phyloP scores from a whole-genome alignment of 2,888 invertebrate species.

The Dasysyrphus albostriatus region DNA sequence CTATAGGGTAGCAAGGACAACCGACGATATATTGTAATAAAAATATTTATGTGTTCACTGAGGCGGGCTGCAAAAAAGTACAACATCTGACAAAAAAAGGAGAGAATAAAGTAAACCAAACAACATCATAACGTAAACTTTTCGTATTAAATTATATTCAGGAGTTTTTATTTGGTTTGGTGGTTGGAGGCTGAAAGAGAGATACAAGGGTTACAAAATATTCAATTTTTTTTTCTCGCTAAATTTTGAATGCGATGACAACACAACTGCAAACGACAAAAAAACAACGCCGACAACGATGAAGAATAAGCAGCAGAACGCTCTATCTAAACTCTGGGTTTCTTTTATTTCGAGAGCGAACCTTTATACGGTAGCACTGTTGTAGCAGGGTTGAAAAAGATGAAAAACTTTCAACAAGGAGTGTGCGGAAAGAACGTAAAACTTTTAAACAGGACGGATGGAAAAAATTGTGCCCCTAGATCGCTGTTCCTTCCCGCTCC shows the following conservation, averaged over 20 bases:
- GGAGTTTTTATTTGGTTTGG: conserved; percentile 37
- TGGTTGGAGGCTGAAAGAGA: neutral
- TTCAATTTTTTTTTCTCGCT: conserved; percentile 36
- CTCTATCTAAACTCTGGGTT: conserved; percentile 48
- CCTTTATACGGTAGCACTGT: neutral
- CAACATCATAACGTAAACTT: conserved; percentile 72
- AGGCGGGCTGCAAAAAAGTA: conserved; percentile 48
- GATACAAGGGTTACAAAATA: conserved; percentile 58
- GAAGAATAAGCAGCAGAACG: conserved; percentile 30
- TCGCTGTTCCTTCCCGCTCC: conserved; percentile 22
- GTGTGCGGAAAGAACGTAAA: conserved; percentile 57
- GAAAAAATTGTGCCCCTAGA: conserved; percentile 62
- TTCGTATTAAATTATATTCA: conserved; percentile 75
- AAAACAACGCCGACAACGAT: neutral
- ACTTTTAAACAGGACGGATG: conserved; percentile 64
- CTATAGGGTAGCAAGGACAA: conserved; percentile 49
- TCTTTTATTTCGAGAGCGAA: conserved; percentile 40
- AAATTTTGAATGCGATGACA: conserved; percentile 61
- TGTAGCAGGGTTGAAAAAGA: neutral
- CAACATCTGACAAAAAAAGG: conserved; percentile 64
- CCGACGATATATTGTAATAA: conserved; percentile 74
- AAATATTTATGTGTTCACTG: conserved; percentile 59
- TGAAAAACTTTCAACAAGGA: conserved; percentile 60
- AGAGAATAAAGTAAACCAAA: conserved; percentile 57
- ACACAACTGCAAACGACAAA: conserved; percentile 35